Evolutionary conservation across 2,113 vertebrate genomes (phyloP).

Genomic region (Apaloderma vittatum): DNA sequence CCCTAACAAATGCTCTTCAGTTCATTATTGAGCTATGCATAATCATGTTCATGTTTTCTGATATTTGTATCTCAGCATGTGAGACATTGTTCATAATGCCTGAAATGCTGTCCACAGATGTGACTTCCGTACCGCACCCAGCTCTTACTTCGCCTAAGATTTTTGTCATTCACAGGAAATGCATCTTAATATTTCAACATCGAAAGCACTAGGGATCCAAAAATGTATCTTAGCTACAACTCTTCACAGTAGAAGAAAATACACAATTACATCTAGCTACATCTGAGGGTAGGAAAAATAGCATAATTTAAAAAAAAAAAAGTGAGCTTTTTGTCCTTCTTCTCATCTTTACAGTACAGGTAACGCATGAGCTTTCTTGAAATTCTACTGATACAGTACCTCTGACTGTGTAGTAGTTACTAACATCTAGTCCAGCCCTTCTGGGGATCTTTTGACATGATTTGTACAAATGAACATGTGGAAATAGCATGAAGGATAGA

Average conservation of each 20-base stretch:
- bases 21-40: not conserved
- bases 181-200: constrained; percentile 14
- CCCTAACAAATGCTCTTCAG: not conserved
- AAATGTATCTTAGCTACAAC: not conserved
- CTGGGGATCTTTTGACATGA: not conserved
- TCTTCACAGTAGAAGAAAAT: constrained; percentile 36
- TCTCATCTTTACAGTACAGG: not conserved
- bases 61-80: not conserved
- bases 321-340: not conserved
- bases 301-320: not conserved
- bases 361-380: not conserved
- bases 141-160: not conserved
- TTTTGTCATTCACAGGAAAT: constrained; percentile 43
- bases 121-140: not conserved
- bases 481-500: not conserved
- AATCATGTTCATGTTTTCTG: not conserved
- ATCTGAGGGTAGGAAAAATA: not conserved
- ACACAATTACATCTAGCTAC: not conserved
- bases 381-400: not conserved
- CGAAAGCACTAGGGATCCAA: constrained; percentile 25
- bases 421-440: not conserved
- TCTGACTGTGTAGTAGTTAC: not conserved
- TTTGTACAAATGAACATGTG: not conserved
- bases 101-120: constrained; percentile 37
- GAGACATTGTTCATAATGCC: not conserved